phyloP scores from a whole-genome alignment of 2,888 invertebrate species.

The Eretmocerus hayati region DNA sequence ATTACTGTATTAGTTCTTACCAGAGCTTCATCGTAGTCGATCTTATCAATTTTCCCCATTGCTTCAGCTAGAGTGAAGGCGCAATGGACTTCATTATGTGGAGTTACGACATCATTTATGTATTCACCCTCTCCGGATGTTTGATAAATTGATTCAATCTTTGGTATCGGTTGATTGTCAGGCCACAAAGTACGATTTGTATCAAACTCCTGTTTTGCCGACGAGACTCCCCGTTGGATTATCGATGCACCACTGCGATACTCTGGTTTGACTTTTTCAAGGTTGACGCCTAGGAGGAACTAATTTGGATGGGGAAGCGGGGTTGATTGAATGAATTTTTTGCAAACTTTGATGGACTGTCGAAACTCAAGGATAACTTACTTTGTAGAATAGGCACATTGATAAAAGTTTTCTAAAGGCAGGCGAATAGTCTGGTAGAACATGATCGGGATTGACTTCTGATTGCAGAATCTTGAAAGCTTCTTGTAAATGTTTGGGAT shows the following conservation, averaged over 20 bases:
- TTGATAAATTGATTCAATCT: constrained; percentile 64
- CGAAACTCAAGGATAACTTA: too few relatives aligned
- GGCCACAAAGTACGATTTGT: constrained; percentile 66
- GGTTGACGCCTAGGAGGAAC: constrained; percentile 55
- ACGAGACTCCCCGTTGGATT: constrained; percentile 58
- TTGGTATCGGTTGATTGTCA: constrained; percentile 66
- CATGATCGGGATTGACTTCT: constrained; percentile 60
- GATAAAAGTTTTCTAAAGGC: constrained; percentile 65
- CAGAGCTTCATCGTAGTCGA: constrained; percentile 61
- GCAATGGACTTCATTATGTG: constrained; percentile 62
- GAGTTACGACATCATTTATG: constrained; percentile 64
- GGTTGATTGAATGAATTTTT: too few relatives aligned
- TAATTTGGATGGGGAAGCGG: too few relatives aligned
- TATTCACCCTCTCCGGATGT: constrained; percentile 72
- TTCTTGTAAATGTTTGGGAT: constrained; percentile 46
- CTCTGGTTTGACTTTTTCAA: constrained; percentile 49
- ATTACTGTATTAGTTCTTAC: too few relatives aligned
- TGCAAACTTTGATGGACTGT: too few relatives aligned
- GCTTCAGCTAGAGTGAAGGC: constrained; percentile 53
- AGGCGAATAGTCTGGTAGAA: constrained; percentile 62
- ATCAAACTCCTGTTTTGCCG: constrained; percentile 64
- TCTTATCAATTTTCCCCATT: constrained; percentile 54
- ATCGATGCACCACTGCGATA: constrained; percentile 54
- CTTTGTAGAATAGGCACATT: constrained; percentile 75
- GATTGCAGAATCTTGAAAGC: constrained; percentile 51